Conservation (phyloP, 2,113 vertebrate species). For the Takifugu flavidus region DNA sequence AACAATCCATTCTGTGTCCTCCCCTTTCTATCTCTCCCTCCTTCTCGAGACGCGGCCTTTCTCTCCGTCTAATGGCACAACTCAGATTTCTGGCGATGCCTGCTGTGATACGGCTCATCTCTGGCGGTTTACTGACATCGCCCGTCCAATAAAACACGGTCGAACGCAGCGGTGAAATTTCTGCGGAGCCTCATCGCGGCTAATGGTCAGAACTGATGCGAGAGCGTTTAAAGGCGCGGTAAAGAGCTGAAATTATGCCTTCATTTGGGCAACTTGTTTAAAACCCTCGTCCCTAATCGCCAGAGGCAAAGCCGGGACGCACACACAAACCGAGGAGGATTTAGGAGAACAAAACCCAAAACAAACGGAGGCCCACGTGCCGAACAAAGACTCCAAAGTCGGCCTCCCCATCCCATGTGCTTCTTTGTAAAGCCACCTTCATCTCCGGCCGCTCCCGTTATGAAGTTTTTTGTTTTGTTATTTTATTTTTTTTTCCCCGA, state of each 20-base stretch:
- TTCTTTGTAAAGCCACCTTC: conserved; percentile 67
- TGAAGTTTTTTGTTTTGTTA: conserved; percentile 62
- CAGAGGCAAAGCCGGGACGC: conserved; percentile 68
- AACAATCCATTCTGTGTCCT: conserved; percentile 80
- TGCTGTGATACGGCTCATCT: conserved; percentile 71
- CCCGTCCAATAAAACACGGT: conserved; percentile 49
- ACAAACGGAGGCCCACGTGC: conserved; percentile 59
- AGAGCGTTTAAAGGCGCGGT: conserved; percentile 52
- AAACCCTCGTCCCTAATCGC: conserved; percentile 66
- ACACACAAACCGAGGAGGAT: conserved; percentile 66
- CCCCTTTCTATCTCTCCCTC: conserved; percentile 39
- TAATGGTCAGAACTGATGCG: conserved; percentile 46
- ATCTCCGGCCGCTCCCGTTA: conserved; percentile 61
- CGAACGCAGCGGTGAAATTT: conserved; percentile 18
- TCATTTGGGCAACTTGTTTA: conserved; percentile 51
- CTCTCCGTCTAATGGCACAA: conserved; percentile 74
- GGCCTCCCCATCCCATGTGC: conserved; percentile 59
- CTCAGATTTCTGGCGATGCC: conserved; percentile 76
- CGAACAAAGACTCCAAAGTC: conserved; percentile 73
- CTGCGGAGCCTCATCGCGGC: conserved; percentile 23
- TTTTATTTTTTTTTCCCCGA: conserved; percentile 11
- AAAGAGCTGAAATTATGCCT: conserved; percentile 50
- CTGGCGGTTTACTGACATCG: conserved; percentile 67
- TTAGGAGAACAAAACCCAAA: conserved; percentile 72
- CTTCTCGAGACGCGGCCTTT: conserved; percentile 67